Conservation (phyloP, 2,797 vertebrate genomes). For the Bryconaethiops microstoma region DNA sequence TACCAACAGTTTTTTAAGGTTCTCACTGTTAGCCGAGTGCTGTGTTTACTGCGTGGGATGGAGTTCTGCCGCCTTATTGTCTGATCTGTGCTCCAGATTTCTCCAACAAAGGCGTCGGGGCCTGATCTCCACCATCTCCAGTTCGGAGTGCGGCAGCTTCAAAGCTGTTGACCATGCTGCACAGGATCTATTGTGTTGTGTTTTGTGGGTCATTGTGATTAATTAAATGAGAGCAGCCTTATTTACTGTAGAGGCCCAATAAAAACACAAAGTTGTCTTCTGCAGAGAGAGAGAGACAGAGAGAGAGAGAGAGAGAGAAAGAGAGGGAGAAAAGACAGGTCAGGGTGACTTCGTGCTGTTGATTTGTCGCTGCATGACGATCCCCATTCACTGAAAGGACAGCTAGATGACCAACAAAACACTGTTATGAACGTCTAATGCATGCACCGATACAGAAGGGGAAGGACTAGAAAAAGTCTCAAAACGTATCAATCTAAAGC, state of each 20-base stretch:
- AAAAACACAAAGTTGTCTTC: slow-evolving; percentile 3
- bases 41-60: slow-evolving; percentile 8
- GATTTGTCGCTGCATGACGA: too few relatives aligned
- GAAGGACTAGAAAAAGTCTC: too few relatives aligned
- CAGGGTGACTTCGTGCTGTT: slow-evolving; percentile 6
- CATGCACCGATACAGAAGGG: too few relatives aligned
- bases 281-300: not conserved
- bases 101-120: not conserved
- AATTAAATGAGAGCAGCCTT: slow-evolving; percentile 20
- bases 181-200: not conserved
- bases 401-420: too few relatives aligned
- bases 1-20: not conserved
- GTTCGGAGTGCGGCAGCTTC: not conserved
- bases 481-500: too few relatives aligned
- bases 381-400: too few relatives aligned
- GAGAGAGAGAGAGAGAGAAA: not conserved
- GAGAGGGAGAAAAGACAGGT: slow-evolving; percentile 19
- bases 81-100: slow-evolving; percentile 20
- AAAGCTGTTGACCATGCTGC: not conserved
- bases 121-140: not conserved
- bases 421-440: too few relatives aligned
- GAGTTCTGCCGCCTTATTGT: not conserved
- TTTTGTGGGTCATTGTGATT: slow-evolving; percentile 37
- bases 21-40: not conserved
- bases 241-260: slow-evolving; percentile 11